phyloP scores from a whole-genome alignment of 30 jellyfish, hydroid and myxozoan genomes.

The Hydractinia echinata region DNA sequence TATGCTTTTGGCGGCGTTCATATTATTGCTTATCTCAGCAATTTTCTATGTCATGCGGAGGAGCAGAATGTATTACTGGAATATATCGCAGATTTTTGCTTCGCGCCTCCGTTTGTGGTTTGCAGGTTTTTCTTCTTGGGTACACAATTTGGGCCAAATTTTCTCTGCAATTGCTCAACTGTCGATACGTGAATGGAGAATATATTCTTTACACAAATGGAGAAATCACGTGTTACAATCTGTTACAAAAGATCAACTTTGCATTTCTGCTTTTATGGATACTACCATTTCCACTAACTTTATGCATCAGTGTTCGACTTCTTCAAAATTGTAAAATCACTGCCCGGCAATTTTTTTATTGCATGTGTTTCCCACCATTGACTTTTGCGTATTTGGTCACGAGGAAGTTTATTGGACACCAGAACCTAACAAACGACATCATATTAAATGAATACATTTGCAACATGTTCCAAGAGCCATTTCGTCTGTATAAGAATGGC shows the following conservation, averaged over 20 bases:
- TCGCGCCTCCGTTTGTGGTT: not conserved
- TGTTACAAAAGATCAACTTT: not conserved
- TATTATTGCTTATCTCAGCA: not conserved
- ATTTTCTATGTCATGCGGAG: too few relatives aligned
- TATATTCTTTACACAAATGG: not conserved
- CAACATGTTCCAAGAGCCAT: not conserved
- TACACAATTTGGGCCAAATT: not conserved
- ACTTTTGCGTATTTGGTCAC: not conserved
- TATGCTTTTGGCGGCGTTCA: not conserved
- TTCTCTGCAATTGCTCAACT: not conserved
- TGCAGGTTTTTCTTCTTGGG: not conserved
- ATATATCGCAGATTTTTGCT: not conserved
- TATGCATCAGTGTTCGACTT: not conserved
- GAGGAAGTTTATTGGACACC: not conserved
- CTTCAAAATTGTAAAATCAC: not conserved
- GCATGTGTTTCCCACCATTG: not conserved
- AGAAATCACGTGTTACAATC: not conserved
- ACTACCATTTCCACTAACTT: not conserved
- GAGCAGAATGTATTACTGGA: too few relatives aligned
- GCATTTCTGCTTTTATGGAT: slow-evolving; percentile 3
- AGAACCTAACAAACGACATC: not conserved
- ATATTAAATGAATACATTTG: not conserved
- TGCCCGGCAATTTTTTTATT: not conserved
- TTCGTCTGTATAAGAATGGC: not conserved
- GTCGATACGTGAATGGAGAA: not conserved